Conservation (phyloP, 1,140 invertebrate genomes). For the Olivierus martensii region DNA sequence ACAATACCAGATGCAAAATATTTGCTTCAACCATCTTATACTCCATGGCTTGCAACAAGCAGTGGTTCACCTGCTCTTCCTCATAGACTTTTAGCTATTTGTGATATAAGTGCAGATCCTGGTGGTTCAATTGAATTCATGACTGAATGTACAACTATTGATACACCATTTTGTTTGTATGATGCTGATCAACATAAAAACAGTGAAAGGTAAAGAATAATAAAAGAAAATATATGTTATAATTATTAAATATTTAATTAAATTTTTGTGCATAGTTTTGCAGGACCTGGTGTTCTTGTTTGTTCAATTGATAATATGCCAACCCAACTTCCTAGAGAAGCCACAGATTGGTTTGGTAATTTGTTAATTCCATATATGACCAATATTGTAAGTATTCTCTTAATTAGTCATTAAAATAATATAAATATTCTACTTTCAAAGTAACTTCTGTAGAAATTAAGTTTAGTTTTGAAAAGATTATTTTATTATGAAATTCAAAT, state of each 20-base stretch:
- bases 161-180: constrained; percentile 96
- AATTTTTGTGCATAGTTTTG: constrained; percentile 50
- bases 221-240: no score
- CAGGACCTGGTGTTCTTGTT: constrained; percentile 89
- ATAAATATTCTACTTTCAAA: neutral
- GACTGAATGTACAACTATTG: constrained; percentile 99
- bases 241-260: neutral
- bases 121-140: constrained; percentile 99
- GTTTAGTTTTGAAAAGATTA: neutral
- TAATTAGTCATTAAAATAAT: neutral
- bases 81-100: constrained; percentile 65
- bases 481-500: no score
- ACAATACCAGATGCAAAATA: constrained; percentile 97
- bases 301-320: constrained; percentile 99
- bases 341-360: constrained; percentile 95
- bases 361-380: constrained; percentile 73
- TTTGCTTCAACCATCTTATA: constrained; percentile 67
- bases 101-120: constrained; percentile 97
- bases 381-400: constrained; percentile 49
- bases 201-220: constrained; percentile 65
- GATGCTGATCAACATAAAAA: constrained; percentile 96
- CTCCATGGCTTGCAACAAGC: constrained; percentile 77
- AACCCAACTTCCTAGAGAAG: constrained; percentile 90
- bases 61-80: constrained; percentile 69
- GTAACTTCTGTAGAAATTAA: neutral